Base-by-base conservation (phyloP, 2,113 vertebrate genomes). In the Dolichotis patagonum region DNA sequence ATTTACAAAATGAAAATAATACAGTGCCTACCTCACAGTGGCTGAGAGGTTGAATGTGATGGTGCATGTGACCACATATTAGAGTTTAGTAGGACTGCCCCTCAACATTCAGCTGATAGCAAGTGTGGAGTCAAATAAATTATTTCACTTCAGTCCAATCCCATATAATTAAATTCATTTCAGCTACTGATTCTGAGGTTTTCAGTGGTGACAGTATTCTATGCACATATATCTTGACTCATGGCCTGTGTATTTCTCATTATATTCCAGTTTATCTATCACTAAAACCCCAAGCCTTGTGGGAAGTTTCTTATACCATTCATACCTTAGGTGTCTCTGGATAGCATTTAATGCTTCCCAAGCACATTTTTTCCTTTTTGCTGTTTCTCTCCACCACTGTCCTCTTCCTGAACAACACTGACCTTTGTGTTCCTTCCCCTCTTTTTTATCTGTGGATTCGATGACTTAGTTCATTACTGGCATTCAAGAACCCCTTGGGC, bases 111-210 rank as follows among this genome's bases (percentile, higher is more conserved):
- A 80, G 7, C 46, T 43, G 60, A 71, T 82, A 46, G 5, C 63
- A 90, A 92, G 1, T 41, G 2, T 75, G 71, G 49, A 43, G 41
- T 83, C 30, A 90, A 80, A 95, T 35, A 89, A 85, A 54, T 91
- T 38, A 78, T 77, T 86, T 88, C 43, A 58, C 24, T 93, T 60
- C 38, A 88, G 19, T 91, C 94, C 52, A 88, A 10, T 83, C n/a
- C 11, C 2, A n/a, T 0, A 7, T 16, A 58, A 43, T 63, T 16
- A n/a, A 58, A 30, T 71, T 80, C 85, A 85, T 52, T 91, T 82
- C 56, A 83, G 28, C 46, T 63, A 63, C 22, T 52, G 54, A 65
- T 73, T 73, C 65, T 41, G 49, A 38, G 19, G 28, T 58, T 35
- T 22, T 38, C 26, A 35, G n/a, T 13, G 20, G 16, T 11, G 49